Base-by-base conservation (phyloP, 2,888 invertebrate species). In the Ophioninae sp. region DNA sequence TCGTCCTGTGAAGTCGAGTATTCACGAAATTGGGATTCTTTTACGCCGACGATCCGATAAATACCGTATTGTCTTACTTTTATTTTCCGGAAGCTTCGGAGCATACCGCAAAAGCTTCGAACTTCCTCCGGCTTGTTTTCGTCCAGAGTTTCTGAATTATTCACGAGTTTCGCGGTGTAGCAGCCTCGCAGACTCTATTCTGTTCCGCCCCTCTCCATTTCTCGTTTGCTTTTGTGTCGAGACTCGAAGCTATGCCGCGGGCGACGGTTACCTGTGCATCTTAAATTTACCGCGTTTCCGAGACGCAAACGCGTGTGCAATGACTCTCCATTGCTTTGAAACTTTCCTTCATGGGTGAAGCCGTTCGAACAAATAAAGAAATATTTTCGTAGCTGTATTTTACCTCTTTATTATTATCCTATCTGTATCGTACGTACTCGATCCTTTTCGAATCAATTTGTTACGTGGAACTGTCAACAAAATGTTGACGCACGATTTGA, bases 141-240 rank as follows among this genome's bases (percentile, higher is more conserved):
- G 30, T 30, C 30, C 30, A 75, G 57, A 76, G 75, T 81, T 80
- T 75, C 70, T 81, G 80, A 81, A 81, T 81, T 70, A 81, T 81
- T 75, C 69, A 75, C 70, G 70, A 50, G 75, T 21, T 73, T 69
- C 41, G 61, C 69, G 50, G 17, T 13, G 17, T 30, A 30, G 30
- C 30, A 30, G 30, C 30, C 30, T 30, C 30, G 3, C 30, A 30
- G 30, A 30, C 30, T 30, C 30, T 30, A 30, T 30, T 30, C 30
- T 30, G 3, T 30, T 3, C 30, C 3, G 30, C 30, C 30, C 30
- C 30, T 30, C 30, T 2, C 30, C 30, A 30, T 30, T 30, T 3
- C 30, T 30, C 30, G 30, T 30, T 30, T 30, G 30, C 30, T 30
- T 30, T 30, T 30, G 30, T 30, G 30, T 3, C 1, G 30, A 30